These are phyloP conservation scores for Allobates femoralis DNA, from an alignment of 2,797 vertebrate species.

Conservation along the genomic window DNA sequence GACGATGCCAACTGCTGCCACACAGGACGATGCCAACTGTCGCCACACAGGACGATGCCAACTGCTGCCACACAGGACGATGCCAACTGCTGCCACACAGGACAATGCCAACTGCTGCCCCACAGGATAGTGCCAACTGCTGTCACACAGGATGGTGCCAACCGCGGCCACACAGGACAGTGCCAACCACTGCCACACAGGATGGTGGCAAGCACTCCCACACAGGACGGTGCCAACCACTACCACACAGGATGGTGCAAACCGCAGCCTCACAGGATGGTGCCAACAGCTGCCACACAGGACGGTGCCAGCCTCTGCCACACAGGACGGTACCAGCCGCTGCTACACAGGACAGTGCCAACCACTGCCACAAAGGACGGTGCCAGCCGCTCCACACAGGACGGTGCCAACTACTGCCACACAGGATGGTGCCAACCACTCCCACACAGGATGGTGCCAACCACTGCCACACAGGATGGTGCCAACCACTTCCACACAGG, in stretches of 20 bases:
- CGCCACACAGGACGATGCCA: background rate
- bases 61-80: too few species aligned
- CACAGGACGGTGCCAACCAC: background rate
- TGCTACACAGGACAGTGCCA: background rate
- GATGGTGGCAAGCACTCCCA: too few species aligned
- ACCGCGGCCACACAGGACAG: background rate
- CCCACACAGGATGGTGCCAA: background rate
- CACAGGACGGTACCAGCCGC: background rate
- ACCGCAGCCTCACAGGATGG: background rate
- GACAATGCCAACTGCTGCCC: background rate
- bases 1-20: background rate
- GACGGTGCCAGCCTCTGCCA: background rate
- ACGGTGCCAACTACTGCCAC: background rate
- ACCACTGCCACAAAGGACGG: too few species aligned
- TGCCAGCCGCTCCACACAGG: too few species aligned
- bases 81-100: background rate
- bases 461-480: background rate
- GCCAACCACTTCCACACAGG: background rate
- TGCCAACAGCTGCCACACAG: too few species aligned
- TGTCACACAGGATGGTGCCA: background rate
- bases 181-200: background rate
- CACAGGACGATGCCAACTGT: background rate
- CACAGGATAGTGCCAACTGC: too few species aligned
- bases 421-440: too few species aligned
- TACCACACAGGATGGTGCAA: background rate